Evolutionary conservation across 1,140 invertebrate species (phyloP).

Genomic region (Marisa cornuarietis): DNA sequence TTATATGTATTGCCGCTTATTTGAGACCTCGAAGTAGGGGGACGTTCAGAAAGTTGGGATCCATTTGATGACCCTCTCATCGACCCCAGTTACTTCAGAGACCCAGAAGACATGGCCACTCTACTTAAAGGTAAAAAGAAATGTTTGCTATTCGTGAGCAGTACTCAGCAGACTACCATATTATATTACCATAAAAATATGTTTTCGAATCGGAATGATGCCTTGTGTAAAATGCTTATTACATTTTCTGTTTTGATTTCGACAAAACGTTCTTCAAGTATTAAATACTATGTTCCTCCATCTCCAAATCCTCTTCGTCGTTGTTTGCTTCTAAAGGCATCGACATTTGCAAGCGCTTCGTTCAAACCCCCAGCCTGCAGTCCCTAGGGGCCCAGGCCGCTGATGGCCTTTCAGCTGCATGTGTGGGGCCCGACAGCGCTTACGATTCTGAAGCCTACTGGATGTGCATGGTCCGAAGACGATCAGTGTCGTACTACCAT

Average conservation of each 20-base stretch:
- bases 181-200: too few relatives aligned
- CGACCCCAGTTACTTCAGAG: slow-evolving; percentile 72
- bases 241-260: background rate
- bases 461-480: slow-evolving; percentile 57
- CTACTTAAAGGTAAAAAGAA: slow-evolving; percentile 41
- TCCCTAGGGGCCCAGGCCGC: slow-evolving; percentile 24
- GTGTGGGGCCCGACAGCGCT: slow-evolving; percentile 21
- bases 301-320: background rate
- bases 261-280: background rate
- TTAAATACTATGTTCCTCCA: background rate
- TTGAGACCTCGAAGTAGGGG: slow-evolving; percentile 50
- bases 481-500: slow-evolving; percentile 80
- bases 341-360: slow-evolving; percentile 13
- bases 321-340: slow-evolving; percentile 21
- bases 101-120: slow-evolving; percentile 40
- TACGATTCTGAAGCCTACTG: slow-evolving; percentile 57
- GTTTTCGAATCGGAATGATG: too few relatives aligned
- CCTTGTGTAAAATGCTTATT: background rate
- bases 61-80: slow-evolving; percentile 83
- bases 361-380: slow-evolving; percentile 15
- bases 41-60: slow-evolving; percentile 68
- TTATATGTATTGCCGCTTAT: slow-evolving; percentile 6
- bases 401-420: slow-evolving; percentile 20
- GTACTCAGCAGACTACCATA: background rate
- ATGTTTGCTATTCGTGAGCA: background rate